phyloP scores from a whole-genome alignment of 2,797 vertebrate genomes.

The Typhlichthys subterraneus region DNA sequence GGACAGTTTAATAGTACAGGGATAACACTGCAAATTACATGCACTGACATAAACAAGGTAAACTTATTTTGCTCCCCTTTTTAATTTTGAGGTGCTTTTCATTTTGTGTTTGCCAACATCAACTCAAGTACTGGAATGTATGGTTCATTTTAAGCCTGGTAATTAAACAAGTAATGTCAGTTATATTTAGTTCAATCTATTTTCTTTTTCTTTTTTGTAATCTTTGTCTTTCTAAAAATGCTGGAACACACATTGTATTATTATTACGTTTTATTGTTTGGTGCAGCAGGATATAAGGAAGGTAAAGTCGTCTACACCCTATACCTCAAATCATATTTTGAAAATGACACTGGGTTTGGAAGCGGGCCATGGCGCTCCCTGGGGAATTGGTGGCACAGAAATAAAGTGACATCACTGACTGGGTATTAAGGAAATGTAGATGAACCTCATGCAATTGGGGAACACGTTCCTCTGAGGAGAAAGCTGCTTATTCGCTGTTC shows the following conservation, averaged over 20 bases:
- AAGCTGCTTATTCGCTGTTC: constrained; percentile 75
- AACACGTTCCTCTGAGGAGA: constrained; percentile 74
- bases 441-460: constrained; percentile 74
- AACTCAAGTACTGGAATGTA: constrained; percentile 16
- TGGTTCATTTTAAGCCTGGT: constrained; percentile 33
- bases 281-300: constrained; percentile 55
- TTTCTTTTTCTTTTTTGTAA: constrained; percentile 20
- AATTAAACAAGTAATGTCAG: constrained; percentile 32
- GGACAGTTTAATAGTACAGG: constrained; percentile 45
- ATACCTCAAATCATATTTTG: constrained; percentile 75
- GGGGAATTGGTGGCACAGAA: constrained; percentile 78
- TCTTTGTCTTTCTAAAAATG: constrained; percentile 34
- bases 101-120: constrained; percentile 8
- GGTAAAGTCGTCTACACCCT: constrained; percentile 60
- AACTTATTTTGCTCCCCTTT: not conserved
- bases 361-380: constrained; percentile 72
- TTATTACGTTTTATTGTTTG: constrained; percentile 43
- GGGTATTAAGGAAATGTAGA: constrained; percentile 77
- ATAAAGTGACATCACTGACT: constrained; percentile 79
- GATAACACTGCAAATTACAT: constrained; percentile 54
- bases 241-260: constrained; percentile 29
- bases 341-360: constrained; percentile 74
- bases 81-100: not conserved
- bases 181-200: constrained; percentile 21
- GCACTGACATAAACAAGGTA: constrained; percentile 44